Percentiles rank a stretch among this genome's conserved stretches.
Conservation (phyloP, 2,888 invertebrate species). For the Gortyna flavago region DNA sequence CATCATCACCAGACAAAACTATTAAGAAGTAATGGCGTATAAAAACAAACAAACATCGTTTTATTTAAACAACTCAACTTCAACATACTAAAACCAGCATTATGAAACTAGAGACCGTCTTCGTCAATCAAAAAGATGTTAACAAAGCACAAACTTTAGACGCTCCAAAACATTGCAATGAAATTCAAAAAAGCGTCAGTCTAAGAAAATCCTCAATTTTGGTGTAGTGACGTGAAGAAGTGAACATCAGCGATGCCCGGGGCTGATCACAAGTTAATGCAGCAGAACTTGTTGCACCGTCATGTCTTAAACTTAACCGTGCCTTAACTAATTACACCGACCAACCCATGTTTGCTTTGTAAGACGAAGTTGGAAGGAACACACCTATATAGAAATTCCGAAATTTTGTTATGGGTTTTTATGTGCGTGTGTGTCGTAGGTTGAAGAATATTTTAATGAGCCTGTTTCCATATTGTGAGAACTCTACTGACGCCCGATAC, state of each 20-base stretch:
- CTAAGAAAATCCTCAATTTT: constrained; percentile 44
- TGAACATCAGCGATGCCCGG: constrained; percentile 68
- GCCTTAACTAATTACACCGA: constrained; percentile 77
- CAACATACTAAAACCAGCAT: constrained; percentile 11
- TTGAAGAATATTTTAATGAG: background rate
- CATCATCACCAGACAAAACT: background rate
- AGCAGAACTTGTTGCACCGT: constrained; percentile 74
- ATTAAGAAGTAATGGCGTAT: background rate
- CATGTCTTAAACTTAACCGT: constrained; percentile 75
- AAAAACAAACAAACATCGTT: background rate
- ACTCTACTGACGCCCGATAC: constrained; percentile 26
- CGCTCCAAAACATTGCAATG: constrained; percentile 30
- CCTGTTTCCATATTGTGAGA: background rate
- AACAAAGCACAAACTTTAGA: constrained; percentile 10
- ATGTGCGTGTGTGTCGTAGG: background rate
- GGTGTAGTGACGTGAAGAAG: constrained; percentile 38
- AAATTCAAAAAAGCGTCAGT: constrained; percentile 43
- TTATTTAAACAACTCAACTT: background rate
- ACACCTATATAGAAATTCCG: constrained; percentile 23
- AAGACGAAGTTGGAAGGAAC: constrained; percentile 52
- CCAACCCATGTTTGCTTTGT: constrained; percentile 72
- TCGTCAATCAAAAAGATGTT: constrained; percentile 34
- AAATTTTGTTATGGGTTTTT: constrained; percentile 48
- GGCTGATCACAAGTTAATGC: constrained; percentile 79
- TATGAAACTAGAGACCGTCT: constrained; percentile 8